Evolutionary conservation across 2,888 invertebrate genomes (phyloP).

Genomic region (Sarcophaga caerulescens): DNA sequence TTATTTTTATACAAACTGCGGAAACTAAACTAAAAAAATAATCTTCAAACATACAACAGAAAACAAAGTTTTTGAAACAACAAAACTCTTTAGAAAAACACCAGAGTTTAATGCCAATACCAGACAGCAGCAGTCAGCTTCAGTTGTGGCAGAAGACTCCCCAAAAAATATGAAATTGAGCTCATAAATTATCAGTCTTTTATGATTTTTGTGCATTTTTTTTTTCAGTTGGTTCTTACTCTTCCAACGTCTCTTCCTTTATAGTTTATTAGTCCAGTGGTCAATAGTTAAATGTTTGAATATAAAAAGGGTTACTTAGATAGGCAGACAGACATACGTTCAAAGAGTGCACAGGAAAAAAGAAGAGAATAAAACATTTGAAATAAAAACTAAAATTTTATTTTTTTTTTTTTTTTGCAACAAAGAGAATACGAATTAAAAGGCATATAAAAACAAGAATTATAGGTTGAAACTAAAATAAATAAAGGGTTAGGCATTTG

Average conservation of each 20-base stretch:
- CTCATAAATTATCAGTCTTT: conserved; percentile 65
- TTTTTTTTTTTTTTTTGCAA: too few species aligned
- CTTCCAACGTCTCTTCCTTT: conserved; percentile 10
- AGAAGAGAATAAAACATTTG: neutral
- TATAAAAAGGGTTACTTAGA: conserved; percentile 52
- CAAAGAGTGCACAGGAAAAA: neutral
- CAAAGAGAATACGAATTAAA: too few species aligned
- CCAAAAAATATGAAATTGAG: conserved; percentile 68
- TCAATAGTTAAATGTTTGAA: conserved; percentile 58
- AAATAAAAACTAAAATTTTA: conserved; percentile 29
- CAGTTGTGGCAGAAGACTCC: conserved; percentile 47
- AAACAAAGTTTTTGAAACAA: conserved; percentile 36
- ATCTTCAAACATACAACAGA: neutral
- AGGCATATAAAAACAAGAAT: too few species aligned
- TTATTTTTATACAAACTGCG: conserved; percentile 19
- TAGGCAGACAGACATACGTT: neutral
- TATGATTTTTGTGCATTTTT: conserved; percentile 14
- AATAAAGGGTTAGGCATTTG: too few species aligned
- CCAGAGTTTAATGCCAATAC: conserved; percentile 59
- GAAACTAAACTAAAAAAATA: neutral
- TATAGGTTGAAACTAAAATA: too few species aligned
- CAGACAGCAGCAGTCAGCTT: conserved; percentile 55
- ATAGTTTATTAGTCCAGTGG: conserved; percentile 52
- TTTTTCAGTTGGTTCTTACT: neutral
- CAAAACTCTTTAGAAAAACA: conserved; percentile 35